phyloP scores from a whole-genome alignment of 2,888 invertebrate species.

The Andrena flavipes region DNA sequence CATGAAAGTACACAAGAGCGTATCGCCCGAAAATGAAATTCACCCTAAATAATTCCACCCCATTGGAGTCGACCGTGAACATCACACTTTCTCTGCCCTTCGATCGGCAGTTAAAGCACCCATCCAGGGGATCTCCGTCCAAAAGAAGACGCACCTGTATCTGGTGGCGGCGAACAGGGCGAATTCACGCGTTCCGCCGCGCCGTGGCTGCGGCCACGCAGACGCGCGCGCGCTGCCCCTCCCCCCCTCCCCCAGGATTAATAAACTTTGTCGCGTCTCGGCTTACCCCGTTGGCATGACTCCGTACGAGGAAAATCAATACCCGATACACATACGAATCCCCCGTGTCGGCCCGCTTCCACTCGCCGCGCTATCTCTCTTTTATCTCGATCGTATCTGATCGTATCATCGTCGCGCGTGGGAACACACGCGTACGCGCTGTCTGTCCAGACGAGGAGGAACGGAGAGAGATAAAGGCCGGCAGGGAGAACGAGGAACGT shows the following conservation, averaged over 20 bases:
- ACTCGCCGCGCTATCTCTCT: constrained; percentile 78
- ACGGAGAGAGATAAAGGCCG: neutral
- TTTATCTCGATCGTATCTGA: constrained; percentile 80
- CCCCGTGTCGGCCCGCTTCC: constrained; percentile 73
- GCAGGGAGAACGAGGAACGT: constrained; percentile 26
- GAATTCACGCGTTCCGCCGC: constrained; percentile 30
- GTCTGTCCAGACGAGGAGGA: constrained; percentile 40
- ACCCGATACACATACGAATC: constrained; percentile 77
- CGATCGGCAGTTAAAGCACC: too few relatives aligned
- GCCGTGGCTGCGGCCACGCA: constrained; percentile 59
- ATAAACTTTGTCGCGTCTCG: constrained; percentile 75
- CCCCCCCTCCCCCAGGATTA: constrained; percentile 61
- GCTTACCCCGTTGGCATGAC: constrained; percentile 71
- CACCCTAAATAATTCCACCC: too few relatives aligned
- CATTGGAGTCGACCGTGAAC: too few relatives aligned
- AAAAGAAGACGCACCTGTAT: neutral
- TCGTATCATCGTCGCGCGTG: constrained; percentile 60
- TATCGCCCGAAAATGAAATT: too few relatives aligned
- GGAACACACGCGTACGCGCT: constrained; percentile 42
- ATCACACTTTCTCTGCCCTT: too few relatives aligned
- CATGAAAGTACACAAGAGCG: too few relatives aligned
- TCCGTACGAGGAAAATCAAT: constrained; percentile 78
- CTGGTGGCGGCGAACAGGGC: neutral
- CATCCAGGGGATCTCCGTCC: too few relatives aligned
- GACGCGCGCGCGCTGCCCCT: constrained; percentile 54